These are phyloP conservation scores for Porites cylindrica DNA, from an alignment of 92 coral and sea anemone genomes.

Conservation along the genomic window DNA sequence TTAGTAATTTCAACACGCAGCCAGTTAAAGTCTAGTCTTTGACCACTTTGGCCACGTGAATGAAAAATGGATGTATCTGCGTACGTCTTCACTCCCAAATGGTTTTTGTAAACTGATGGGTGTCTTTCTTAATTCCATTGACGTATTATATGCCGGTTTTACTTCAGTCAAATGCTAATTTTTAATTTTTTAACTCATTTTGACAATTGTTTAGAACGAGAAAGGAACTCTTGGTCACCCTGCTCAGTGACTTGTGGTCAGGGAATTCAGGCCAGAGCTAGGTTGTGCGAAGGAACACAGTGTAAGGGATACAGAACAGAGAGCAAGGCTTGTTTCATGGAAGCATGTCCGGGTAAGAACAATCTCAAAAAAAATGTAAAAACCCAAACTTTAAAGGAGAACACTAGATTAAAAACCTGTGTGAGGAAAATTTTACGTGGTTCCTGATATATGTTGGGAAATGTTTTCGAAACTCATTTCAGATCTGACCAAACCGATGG, in stretches of 20 bases:
- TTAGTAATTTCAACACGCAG: too few species aligned
- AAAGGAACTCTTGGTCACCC: constrained; percentile 76
- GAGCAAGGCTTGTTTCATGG: constrained; percentile 76
- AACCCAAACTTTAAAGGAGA: not conserved
- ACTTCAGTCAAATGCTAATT: not conserved
- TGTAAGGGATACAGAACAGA: constrained; percentile 82
- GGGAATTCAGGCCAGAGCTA: constrained; percentile 88
- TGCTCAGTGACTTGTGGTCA: constrained; percentile 89
- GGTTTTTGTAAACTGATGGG: too few species aligned
- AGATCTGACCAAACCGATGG: too few species aligned
- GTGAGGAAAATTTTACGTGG: too few species aligned
- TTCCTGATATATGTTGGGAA: too few species aligned
- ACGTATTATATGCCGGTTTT: too few species aligned
- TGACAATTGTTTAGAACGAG: not conserved
- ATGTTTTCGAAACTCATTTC: too few species aligned
- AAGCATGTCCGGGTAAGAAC: constrained; percentile 80
- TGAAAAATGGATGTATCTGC: too few species aligned
- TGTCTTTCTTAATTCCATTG: too few species aligned
- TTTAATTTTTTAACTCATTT: not conserved
- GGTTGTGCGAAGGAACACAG: constrained; percentile 68
- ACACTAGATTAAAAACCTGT: not conserved
- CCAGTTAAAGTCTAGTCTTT: too few species aligned
- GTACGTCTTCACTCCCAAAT: too few species aligned
- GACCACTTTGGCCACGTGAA: too few species aligned
- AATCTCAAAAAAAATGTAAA: not conserved